Percentiles rank a stretch among this genome's conserved stretches.
phyloP scores from a whole-genome alignment of 2,888 invertebrate genomes.

The Hymenopus coronatus region DNA sequence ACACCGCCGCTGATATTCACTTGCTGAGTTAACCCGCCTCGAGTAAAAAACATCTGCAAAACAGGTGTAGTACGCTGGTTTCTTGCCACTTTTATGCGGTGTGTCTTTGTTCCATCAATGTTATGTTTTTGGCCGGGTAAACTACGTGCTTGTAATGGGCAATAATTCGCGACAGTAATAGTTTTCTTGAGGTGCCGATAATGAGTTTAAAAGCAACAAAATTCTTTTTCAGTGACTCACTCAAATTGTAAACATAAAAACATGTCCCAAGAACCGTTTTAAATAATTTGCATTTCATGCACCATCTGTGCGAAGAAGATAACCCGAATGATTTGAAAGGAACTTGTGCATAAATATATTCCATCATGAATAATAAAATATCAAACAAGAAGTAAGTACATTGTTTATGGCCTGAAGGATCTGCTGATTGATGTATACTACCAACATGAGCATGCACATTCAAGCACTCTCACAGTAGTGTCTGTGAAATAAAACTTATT shows the following conservation, averaged over 20 bases:
- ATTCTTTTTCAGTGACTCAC: not conserved
- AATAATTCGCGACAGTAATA: not conserved
- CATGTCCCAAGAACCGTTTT: not conserved
- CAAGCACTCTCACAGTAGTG: not conserved
- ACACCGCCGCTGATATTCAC: not conserved
- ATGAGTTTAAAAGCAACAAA: not conserved
- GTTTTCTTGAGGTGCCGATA: not conserved
- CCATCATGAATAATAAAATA: conserved; percentile 18
- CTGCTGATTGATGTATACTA: not conserved
- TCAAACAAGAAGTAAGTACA: conserved; percentile 13
- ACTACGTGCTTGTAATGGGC: not conserved
- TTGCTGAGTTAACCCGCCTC: not conserved
- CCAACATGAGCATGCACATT: not conserved
- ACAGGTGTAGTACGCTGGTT: not conserved
- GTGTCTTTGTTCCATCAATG: conserved; percentile 1
- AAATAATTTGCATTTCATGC: not conserved
- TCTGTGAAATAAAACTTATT: not conserved
- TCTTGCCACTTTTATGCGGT: not conserved
- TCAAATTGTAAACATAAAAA: not conserved
- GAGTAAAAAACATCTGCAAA: not conserved
- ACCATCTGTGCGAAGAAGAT: not conserved
- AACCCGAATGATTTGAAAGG: not conserved
- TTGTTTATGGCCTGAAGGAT: not conserved
- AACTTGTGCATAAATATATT: not conserved
- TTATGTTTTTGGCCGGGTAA: not conserved